Conservation (phyloP, 37 sponge, comb jelly and placozoan species). For the Hormiphora californensis region DNA sequence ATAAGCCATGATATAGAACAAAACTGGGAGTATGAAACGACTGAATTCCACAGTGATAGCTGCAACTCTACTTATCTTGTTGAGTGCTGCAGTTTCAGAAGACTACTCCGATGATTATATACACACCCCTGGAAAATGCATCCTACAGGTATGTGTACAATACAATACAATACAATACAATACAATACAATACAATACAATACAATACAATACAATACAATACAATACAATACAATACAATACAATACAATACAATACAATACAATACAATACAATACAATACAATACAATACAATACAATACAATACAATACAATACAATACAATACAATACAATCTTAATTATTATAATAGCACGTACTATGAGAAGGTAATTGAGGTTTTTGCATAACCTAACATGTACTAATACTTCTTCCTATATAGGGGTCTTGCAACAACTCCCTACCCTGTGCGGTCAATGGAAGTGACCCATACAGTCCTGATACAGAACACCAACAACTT, state of each 20-base stretch:
- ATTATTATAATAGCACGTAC: too few species aligned
- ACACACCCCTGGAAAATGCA: background rate
- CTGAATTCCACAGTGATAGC: background rate
- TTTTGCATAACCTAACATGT: background rate
- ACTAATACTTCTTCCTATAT: background rate
- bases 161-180: too few species aligned
- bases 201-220: too few species aligned
- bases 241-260: too few species aligned
- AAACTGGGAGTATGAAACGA: too few species aligned
- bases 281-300: too few species aligned
- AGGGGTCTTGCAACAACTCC: background rate
- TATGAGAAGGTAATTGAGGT: background rate
- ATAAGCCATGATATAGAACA: too few species aligned
- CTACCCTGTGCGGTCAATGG: constrained; percentile 19
- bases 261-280: too few species aligned
- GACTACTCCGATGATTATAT: background rate
- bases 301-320: too few species aligned
- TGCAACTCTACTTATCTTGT: background rate
- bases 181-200: too few species aligned
- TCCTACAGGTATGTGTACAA: constrained; percentile 52
- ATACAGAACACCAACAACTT: background rate
- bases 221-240: too few species aligned
- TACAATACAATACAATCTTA: too few species aligned
- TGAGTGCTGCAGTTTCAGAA: background rate
- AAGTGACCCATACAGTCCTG: background rate